Evolutionary conservation across 2,113 vertebrate genomes (phyloP).

Genomic region (Notothenia rossii): DNA sequence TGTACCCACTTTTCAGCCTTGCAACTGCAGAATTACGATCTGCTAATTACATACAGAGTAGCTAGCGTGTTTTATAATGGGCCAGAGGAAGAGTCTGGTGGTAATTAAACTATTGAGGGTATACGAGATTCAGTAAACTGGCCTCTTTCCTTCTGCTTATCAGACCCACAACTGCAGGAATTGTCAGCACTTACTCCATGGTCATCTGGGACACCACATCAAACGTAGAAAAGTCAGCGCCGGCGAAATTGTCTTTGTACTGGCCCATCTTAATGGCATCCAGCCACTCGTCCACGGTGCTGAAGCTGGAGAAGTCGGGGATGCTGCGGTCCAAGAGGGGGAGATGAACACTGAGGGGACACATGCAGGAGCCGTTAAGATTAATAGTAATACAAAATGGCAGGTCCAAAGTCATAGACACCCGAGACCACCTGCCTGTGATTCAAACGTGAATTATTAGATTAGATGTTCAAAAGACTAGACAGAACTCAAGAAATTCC

Average conservation of each 20-base stretch:
- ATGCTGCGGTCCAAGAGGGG: slow-evolving; percentile 96
- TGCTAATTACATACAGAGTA: slow-evolving; percentile 60
- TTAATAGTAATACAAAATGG: slow-evolving; percentile 24
- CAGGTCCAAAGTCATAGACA: slow-evolving; percentile 28
- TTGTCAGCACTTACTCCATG: slow-evolving; percentile 93
- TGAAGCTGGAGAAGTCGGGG: slow-evolving; percentile 98
- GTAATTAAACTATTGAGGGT: slow-evolving; percentile 30
- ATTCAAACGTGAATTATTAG: slow-evolving; percentile 62
- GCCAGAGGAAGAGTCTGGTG: slow-evolving; percentile 51
- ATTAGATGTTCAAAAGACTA: slow-evolving; percentile 53
- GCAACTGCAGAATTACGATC: slow-evolving; percentile 54
- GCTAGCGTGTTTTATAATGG: slow-evolving; percentile 27
- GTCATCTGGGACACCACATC: slow-evolving; percentile 98
- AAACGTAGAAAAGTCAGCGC: slow-evolving; percentile 91
- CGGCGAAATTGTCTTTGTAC: slow-evolving; percentile 98
- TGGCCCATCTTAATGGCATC: slow-evolving; percentile 99
- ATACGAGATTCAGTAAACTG: slow-evolving; percentile 4
- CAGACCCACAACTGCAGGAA: slow-evolving; percentile 15
- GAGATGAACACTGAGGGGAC: slow-evolving; percentile 90
- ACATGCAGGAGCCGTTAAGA: slow-evolving; percentile 32
- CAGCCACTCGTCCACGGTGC: slow-evolving; percentile 97
- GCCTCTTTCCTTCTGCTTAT: background rate
- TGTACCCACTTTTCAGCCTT: slow-evolving; percentile 38
- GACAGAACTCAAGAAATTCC: slow-evolving; percentile 38
- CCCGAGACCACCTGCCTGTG: slow-evolving; percentile 57